Base-by-base conservation (phyloP, 2,113 vertebrate genomes). In the Paraplagusia blochii region DNA sequence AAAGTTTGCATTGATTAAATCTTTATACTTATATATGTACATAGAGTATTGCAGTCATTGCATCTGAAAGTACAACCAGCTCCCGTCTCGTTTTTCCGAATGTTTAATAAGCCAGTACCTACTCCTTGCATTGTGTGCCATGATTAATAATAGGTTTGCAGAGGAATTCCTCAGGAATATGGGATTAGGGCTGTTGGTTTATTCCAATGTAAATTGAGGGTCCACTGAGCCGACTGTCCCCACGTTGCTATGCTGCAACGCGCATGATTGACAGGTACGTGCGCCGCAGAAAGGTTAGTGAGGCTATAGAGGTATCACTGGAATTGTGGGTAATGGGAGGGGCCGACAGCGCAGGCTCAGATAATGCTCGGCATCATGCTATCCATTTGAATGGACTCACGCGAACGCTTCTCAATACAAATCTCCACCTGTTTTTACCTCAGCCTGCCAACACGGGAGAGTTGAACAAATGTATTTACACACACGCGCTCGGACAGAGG, bases 261-360 rank as follows among this genome's bases (percentile, higher is more conserved):
- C 69, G 62, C 71, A 66, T 81, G 84, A 86, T 66, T 82, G 85
- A 86, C 83, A 74, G 83, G 60, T 65, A 59, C 60, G 63, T 75
- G 74, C 72, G 80, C 65, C 58, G 42, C 18, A 76, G 67, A 83
- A 72, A 83, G 82, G 83, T 85, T 82, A 79, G 63, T 66, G 64
- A 70, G 74, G 78, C 77, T 83, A 81, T 81, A 67, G 73, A 74
- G 60, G 54, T 75, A 66, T 53, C 13, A 2, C 53, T 62, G 63
- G 74, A 76, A 67, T 84, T 71, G 75, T 73, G 57, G 33, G 22
- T 70, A 58, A 65, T 10, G 53, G 67, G 74, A 60, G 70, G 68
- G 58, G 54, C 18, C 1, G 35, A 52, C 12, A 54, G 35, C 58
- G 49, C 66, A 55, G 53, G 57, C 50, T 51, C 52, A 80, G 76